phyloP scores from a whole-genome alignment of 2,888 invertebrate species.

The Portevinia maculata region DNA sequence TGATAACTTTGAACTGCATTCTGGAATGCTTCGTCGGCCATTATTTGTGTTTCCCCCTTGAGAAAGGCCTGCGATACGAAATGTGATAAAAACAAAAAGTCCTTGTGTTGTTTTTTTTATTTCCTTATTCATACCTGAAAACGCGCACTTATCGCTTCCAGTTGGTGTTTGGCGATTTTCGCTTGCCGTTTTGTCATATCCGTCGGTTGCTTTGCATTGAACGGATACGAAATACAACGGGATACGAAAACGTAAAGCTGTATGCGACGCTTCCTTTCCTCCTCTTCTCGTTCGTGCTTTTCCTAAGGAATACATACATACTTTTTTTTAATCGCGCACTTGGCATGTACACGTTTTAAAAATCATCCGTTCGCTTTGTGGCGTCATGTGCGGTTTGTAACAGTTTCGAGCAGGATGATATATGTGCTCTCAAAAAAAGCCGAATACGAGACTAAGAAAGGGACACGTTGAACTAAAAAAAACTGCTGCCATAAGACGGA shows the following conservation, averaged over 20 bases:
- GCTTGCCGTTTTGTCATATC: slow-evolving; percentile 98
- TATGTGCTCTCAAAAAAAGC: no score
- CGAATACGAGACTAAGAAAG: no score
- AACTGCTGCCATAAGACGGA: no score
- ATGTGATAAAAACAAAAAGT: background rate
- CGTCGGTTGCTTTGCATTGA: slow-evolving; percentile 99
- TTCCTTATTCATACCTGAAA: slow-evolving; percentile 89
- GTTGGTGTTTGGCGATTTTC: slow-evolving; percentile 97
- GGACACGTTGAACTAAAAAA: no score
- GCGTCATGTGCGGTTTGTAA: no score
- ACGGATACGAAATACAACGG: slow-evolving; percentile 98
- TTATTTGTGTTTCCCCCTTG: slow-evolving; percentile 98
- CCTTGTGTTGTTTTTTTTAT: no score
- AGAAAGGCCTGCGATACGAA: slow-evolving; percentile 90
- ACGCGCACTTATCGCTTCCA: slow-evolving; percentile 95
- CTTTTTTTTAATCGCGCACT: background rate
- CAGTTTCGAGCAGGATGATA: no score
- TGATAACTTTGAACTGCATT: slow-evolving; percentile 98
- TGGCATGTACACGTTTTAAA: slow-evolving; percentile 36
- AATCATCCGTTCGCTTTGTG: slow-evolving; percentile 8
- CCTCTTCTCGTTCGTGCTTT: slow-evolving; percentile 97
- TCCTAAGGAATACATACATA: slow-evolving; percentile 84
- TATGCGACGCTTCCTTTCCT: slow-evolving; percentile 95
- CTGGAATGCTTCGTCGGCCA: slow-evolving; percentile 99
- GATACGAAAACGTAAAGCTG: slow-evolving; percentile 99